phyloP scores from a whole-genome alignment of 2,888 invertebrate genomes.

The Drosophila rellima region DNA sequence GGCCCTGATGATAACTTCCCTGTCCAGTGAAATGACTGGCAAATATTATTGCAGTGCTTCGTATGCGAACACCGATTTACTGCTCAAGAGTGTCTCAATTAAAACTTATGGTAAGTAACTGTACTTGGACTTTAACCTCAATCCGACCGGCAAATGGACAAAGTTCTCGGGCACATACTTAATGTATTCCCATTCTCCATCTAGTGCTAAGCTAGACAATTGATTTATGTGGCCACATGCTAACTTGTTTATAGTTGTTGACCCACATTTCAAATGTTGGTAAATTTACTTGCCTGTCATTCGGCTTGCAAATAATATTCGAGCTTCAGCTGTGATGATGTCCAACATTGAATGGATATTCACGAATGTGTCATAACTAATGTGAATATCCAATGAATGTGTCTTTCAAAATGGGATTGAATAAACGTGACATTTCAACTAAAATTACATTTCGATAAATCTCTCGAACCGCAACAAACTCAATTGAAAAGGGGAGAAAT shows the following conservation, averaged over 20 bases:
- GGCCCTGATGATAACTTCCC: slow-evolving; percentile 90
- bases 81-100: slow-evolving; percentile 89
- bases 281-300: slow-evolving; percentile 10
- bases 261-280: slow-evolving; percentile 16
- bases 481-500: no score
- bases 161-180: slow-evolving; percentile 3
- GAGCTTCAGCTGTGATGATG: not conserved
- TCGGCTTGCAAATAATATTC: not conserved
- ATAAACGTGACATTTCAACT: not conserved
- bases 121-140: not conserved
- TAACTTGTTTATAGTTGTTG: not conserved
- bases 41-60: slow-evolving; percentile 93
- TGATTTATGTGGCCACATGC: slow-evolving; percentile 34
- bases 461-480: no score
- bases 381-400: slow-evolving; percentile 5
- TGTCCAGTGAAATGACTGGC: slow-evolving; percentile 92
- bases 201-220: slow-evolving; percentile 34
- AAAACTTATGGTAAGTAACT: slow-evolving; percentile 89
- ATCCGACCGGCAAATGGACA: slow-evolving; percentile 45
- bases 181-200: not conserved
- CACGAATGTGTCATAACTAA: not conserved
- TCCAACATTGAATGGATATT: not conserved
- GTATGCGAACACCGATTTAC: slow-evolving; percentile 90
- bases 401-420: not conserved
- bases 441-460: not conserved